phyloP scores from a whole-genome alignment of 2,797 vertebrate genomes.

The Yasuhikotakia modesta region DNA sequence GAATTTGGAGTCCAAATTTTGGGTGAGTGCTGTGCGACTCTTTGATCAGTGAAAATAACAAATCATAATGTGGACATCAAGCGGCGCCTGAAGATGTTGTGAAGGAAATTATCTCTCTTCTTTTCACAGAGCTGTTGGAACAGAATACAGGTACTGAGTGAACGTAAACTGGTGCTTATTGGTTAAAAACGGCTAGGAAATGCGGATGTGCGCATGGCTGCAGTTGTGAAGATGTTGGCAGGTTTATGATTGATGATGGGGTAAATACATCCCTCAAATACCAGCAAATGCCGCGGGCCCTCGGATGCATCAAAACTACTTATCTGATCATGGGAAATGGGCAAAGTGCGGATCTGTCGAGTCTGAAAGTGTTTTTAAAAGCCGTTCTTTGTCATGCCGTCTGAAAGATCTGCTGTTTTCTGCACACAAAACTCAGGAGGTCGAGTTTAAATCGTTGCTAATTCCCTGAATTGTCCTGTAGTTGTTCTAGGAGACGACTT shows the following conservation, averaged over 20 bases:
- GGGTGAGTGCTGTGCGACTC: not conserved
- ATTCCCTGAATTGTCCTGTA: not conserved
- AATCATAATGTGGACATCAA: not conserved
- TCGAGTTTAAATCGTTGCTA: not conserved
- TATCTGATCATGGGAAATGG: constrained; percentile 28
- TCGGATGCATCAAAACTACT: constrained; percentile 23
- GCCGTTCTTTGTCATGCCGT: not conserved
- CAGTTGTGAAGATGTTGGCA: constrained; percentile 4
- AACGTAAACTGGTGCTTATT: constrained; percentile 3
- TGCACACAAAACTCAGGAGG: not conserved
- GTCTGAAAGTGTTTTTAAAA: constrained; percentile 22
- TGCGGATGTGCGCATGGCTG: constrained; percentile 3
- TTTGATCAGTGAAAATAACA: constrained; percentile 24
- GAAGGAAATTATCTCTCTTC: constrained; percentile 11
- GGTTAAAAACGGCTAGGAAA: not conserved
- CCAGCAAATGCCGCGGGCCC: constrained; percentile 2
- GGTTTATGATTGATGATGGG: constrained; percentile 4
- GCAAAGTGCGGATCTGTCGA: constrained; percentile 14
- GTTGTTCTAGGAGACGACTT: not conserved
- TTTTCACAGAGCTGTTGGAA: not conserved
- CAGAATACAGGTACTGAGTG: not conserved
- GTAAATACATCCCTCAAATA: constrained; percentile 11
- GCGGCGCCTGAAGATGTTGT: not conserved
- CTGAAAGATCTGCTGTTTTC: not conserved
- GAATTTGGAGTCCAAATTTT: not conserved